Base-by-base conservation (phyloP, 1,140 invertebrate genomes). In the Dendrolimus punctatus region DNA sequence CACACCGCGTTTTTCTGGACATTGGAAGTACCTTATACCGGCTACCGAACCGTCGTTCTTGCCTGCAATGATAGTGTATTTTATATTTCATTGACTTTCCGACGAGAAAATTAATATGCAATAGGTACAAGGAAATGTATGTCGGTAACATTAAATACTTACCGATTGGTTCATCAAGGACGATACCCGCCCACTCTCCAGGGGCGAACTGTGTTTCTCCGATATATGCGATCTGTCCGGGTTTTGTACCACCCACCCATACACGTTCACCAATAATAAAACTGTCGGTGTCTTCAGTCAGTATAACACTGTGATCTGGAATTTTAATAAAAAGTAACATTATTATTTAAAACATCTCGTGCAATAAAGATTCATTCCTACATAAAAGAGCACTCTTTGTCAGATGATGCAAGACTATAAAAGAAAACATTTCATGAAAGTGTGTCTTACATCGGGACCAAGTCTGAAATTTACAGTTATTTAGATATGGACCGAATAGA, bases 31-130 rank as follows among this genome's bases (percentile, higher is more conserved):
- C 39, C 94, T 90, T 36, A 92, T 91, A 39, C 97, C 97, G 51
- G 94, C 93, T 45, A 99, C 97, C 10, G 96, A 96, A 9, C 98
- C 98, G 88, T 99, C 97, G 81, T 99, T 99, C 90, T 99, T 99
- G 44, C 95, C 95, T 96, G 75, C 55, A 88, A 45, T 6, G 40
- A 2, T 38, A 38, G 36, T 48, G 47, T 6, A 6, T 39, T n/a
- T 39, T 37, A 8, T 5, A 5, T 6, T 39, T 49, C 8, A 8
- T 49, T 8, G 9, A 5, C 38, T 49, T 39, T 6, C 6, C 7
- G 8, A 9, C 8, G 40, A 39, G 2, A 45, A 45, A 2, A 9
- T 9, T 45, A 6, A 45, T n/a, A 6, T 4, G 6, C n/a, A 10
- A 45, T 45, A 45, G 6, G 23, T n/a, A 45, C 43, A 9, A 8